Percentiles rank a stretch among this genome's conserved stretches.
Evolutionary conservation across 2,113 vertebrate species (phyloP).

Genomic region (Benitochromis conjunctus): DNA sequence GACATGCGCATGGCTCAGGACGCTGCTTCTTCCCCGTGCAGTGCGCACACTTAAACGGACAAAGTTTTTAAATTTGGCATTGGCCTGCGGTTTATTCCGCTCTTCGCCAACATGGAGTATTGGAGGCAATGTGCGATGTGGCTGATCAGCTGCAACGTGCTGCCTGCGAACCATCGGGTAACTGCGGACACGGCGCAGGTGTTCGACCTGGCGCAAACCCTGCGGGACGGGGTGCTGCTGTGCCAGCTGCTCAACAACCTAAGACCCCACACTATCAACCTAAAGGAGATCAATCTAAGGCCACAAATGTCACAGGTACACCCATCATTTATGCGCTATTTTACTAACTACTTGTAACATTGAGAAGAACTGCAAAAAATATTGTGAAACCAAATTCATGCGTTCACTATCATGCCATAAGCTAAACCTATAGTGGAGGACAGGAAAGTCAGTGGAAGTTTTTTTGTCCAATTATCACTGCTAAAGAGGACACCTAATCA

Average conservation of each 20-base stretch:
- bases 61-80: not conserved
- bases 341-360: not conserved
- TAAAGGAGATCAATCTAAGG: slow-evolving; percentile 88
- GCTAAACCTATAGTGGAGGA: not conserved
- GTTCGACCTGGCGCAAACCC: slow-evolving; percentile 89
- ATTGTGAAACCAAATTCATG: not conserved
- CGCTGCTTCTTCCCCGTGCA: not conserved
- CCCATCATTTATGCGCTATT: not conserved
- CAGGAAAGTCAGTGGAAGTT: not conserved
- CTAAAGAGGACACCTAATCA: not conserved
- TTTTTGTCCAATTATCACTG: not conserved
- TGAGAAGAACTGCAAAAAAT: not conserved
- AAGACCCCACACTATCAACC: slow-evolving; percentile 80
- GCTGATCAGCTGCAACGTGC: slow-evolving; percentile 89
- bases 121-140: slow-evolving; percentile 89
- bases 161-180: slow-evolving; percentile 85
- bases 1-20: not conserved
- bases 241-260: slow-evolving; percentile 92
- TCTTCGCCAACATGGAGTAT: slow-evolving; percentile 76
- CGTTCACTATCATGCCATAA: not conserved
- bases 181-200: slow-evolving; percentile 88
- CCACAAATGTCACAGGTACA: slow-evolving; percentile 93
- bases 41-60: not conserved
- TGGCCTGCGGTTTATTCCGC: not conserved
- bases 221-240: slow-evolving; percentile 89